These are phyloP conservation scores for Chaetodon trifascialis DNA, from an alignment of 2,113 vertebrate genomes.

Conservation along the genomic window DNA sequence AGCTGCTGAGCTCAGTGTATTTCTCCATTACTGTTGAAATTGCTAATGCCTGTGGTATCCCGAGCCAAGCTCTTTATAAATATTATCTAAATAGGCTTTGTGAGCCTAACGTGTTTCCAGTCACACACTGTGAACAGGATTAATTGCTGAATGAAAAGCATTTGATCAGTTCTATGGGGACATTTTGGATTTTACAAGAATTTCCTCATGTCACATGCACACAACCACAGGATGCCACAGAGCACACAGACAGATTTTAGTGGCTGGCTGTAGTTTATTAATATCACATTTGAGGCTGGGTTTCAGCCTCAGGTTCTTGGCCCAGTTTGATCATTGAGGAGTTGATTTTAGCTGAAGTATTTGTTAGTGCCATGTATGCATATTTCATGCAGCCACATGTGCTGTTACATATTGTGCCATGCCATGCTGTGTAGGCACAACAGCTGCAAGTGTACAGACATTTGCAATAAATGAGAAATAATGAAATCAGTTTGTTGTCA, in stretches of 20 bases:
- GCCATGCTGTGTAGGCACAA: constrained; percentile 15
- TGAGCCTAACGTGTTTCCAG: not conserved
- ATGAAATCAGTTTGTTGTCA: not conserved
- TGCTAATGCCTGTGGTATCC: not conserved
- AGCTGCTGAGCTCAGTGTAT: not conserved
- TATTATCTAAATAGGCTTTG: not conserved
- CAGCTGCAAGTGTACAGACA: constrained; percentile 13
- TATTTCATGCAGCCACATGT: constrained; percentile 15
- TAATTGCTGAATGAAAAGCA: not conserved
- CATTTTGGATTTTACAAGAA: not conserved
- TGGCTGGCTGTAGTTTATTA: not conserved
- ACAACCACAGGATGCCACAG: not conserved
- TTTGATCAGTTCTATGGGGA: not conserved
- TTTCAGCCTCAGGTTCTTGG: not conserved
- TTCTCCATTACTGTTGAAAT: not conserved
- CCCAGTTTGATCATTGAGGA: not conserved
- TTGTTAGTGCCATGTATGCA: not conserved
- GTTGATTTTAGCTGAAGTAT: not conserved
- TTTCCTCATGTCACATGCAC: not conserved
- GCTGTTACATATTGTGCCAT: constrained; percentile 8
- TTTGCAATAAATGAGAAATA: constrained; percentile 41
- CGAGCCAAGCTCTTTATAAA: not conserved
- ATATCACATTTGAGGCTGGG: not conserved
- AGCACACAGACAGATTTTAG: not conserved
- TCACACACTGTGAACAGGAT: not conserved